Base-by-base conservation (phyloP, 1,140 invertebrate genomes). In the Drosophila aff. region DNA sequence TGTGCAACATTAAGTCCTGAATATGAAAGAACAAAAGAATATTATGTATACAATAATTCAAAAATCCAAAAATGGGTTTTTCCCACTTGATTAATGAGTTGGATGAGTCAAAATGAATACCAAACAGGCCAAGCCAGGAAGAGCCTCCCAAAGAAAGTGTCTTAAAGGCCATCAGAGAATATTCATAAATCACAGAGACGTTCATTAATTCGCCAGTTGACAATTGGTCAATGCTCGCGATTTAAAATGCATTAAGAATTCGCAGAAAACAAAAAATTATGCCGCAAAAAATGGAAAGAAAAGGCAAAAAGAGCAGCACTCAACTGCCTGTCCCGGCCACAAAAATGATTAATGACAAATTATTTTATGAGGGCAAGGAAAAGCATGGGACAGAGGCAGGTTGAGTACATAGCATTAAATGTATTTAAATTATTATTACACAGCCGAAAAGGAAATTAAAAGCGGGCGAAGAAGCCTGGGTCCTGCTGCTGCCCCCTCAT, bases 321-420 rank as follows among this genome's bases (percentile, higher is more conserved):
- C 67, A 63, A 69, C 64, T 44, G 76, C 62, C 59, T 67, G 61
- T 60, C 61, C 60, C 18, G 77, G 62, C 72, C 73, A 46, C 64
- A 71, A 67, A 81, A 85, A 85, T 84, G 82, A 84, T 84, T 85
- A 84, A 84, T 84, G 82, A 78, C 72, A 84, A 81, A 84, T 81
- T 86, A 78, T 86, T 78, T 78, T 81, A 84, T 81, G 82, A 78
- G 83, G 76, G 62, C 43, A 66, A 44, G 26, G 55, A 49, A 71
- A 59, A 59, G 26, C 49, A 57, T n/a, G 38, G 33, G 31, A 8
- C 43, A 3, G 16, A 57, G 72, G 65, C 61, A 67, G 76, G 62
- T 52, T 58, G 47, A 80, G 75, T 77, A 73, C 69, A 59, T 43
- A 59, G 82, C 50, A 78, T 84, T 85, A 78, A 80, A 86, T 84